These are phyloP conservation scores for Trissoscelio sp. DNA, from an alignment of 2,888 invertebrate genomes.

Conservation along the genomic window DNA sequence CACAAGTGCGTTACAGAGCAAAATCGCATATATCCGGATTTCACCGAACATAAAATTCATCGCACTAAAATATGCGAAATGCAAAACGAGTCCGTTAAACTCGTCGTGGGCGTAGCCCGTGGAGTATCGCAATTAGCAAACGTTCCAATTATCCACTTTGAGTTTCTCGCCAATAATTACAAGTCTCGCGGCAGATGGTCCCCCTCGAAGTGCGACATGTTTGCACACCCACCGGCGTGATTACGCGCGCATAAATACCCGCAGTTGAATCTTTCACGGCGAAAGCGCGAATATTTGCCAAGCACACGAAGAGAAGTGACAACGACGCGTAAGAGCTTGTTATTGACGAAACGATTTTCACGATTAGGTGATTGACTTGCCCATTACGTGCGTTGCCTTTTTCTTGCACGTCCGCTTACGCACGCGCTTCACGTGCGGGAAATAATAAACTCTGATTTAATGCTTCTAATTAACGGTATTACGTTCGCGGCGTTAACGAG, in stretches of 20 bases:
- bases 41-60: background rate
- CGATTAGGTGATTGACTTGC: constrained; percentile 68
- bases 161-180: constrained; percentile 79
- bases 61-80: constrained; percentile 12
- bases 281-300: constrained; percentile 49
- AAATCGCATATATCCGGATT: background rate
- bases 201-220: constrained; percentile 58
- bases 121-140: constrained; percentile 78
- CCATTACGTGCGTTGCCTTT: constrained; percentile 45
- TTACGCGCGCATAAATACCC: constrained; percentile 46
- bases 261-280: constrained; percentile 22
- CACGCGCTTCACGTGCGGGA: constrained; percentile 61
- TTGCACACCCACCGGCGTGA: constrained; percentile 52
- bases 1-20: no score
- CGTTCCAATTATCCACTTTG: constrained; percentile 79
- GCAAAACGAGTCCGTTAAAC: constrained; percentile 28
- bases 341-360: constrained; percentile 7
- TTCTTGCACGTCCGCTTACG: constrained; percentile 25
- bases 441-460: constrained; percentile 63
- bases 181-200: constrained; percentile 69
- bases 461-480: constrained; percentile 59
- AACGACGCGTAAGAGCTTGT: background rate
- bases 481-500: constrained; percentile 58
- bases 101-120: constrained; percentile 58
- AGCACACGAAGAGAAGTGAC: constrained; percentile 11